Conservation (phyloP, 2,888 invertebrate genomes). For the Eudemis profundana region DNA sequence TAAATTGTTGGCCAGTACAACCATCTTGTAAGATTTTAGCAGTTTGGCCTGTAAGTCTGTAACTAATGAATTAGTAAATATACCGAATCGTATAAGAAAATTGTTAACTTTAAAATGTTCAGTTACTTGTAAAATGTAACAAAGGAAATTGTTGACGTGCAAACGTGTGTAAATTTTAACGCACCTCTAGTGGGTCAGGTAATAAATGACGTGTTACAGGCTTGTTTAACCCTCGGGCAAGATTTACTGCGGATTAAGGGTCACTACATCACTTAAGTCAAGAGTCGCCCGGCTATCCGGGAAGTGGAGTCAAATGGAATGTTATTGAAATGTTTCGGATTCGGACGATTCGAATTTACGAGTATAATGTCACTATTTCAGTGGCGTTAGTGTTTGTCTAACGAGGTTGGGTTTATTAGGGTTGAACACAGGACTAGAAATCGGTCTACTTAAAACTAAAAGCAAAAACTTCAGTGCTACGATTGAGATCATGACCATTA, state of each 20-base stretch:
- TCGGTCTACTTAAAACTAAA: no score
- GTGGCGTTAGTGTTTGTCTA: not conserved
- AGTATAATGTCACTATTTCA: not conserved
- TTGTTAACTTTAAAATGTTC: not conserved
- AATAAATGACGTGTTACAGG: slow-evolving; percentile 80
- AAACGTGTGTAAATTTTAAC: slow-evolving; percentile 25
- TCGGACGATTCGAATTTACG: slow-evolving; percentile 32
- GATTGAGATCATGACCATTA: no score
- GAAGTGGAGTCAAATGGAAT: slow-evolving; percentile 48
- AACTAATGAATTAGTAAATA: no score
- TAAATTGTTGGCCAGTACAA: no score
- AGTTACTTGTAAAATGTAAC: not conserved
- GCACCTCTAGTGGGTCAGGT: slow-evolving; percentile 57
- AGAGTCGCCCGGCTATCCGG: slow-evolving; percentile 70
- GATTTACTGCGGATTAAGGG: slow-evolving; percentile 84
- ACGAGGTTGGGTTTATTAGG: not conserved
- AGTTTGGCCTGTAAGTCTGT: no score
- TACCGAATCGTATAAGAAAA: no score
- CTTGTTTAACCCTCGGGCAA: slow-evolving; percentile 80
- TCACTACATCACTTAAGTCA: slow-evolving; percentile 82
- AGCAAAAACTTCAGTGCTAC: no score
- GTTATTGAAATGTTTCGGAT: slow-evolving; percentile 63
- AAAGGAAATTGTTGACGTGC: slow-evolving; percentile 7
- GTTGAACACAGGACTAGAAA: not conserved
- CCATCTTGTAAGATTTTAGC: no score